Conservation (phyloP, 2,113 vertebrate species). For the Paramormyrops kingsleyae region DNA sequence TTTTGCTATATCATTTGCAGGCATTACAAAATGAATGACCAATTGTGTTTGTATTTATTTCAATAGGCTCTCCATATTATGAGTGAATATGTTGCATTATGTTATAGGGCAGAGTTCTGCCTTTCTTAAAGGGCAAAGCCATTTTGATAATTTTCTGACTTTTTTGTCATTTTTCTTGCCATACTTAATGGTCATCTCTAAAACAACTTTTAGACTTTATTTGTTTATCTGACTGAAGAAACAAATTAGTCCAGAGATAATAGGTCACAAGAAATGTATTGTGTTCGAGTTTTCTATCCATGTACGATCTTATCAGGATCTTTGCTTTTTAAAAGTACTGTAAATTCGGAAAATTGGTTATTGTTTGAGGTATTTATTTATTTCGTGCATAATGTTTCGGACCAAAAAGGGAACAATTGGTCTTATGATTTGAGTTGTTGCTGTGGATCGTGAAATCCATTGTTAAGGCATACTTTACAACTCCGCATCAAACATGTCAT, state of each 20-base stretch:
- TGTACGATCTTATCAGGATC: not conserved
- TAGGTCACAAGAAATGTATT: not conserved
- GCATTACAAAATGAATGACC: not conserved
- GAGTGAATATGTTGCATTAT: not conserved
- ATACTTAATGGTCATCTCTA: not conserved
- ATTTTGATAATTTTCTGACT: not conserved
- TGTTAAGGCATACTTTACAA: not conserved
- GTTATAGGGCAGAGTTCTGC: not conserved
- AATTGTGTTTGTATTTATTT: not conserved
- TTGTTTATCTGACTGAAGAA: not conserved
- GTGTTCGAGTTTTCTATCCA: not conserved
- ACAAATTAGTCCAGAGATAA: not conserved
- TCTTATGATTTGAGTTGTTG: not conserved
- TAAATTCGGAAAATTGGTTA: not conserved
- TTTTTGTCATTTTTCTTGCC: not conserved
- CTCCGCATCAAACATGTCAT: not conserved
- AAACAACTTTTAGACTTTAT: not conserved
- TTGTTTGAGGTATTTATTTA: not conserved
- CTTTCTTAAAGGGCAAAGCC: not conserved
- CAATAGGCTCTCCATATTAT: not conserved
- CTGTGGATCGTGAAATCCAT: not conserved
- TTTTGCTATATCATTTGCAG: not conserved
- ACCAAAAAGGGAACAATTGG: not conserved
- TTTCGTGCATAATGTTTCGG: not conserved
- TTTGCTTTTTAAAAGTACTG: not conserved